Evolutionary conservation across 2,797 vertebrate genomes (phyloP).

Genomic region (Oreortyx pictus): DNA sequence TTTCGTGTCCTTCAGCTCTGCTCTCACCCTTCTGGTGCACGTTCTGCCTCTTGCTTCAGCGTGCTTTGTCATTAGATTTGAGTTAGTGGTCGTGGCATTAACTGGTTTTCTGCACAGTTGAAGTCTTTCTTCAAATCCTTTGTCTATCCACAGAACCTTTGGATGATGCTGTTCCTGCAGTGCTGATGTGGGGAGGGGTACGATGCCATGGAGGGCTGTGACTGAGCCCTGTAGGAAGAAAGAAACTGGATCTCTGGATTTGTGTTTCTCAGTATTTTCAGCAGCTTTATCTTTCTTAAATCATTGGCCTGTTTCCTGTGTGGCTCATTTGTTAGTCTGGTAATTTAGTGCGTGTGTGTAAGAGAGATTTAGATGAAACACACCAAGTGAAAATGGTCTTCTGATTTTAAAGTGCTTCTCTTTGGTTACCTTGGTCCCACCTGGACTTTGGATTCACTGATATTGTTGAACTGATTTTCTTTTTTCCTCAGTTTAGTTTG

Average conservation of each 20-base stretch:
- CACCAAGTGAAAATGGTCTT: not conserved
- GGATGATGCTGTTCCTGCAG: not conserved
- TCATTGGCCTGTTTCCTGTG: not conserved
- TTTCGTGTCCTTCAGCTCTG: not conserved
- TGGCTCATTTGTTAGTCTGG: not conserved
- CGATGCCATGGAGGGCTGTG: conserved; percentile 20
- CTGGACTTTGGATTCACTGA: not conserved
- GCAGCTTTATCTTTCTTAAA: not conserved
- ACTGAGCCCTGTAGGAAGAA: not conserved
- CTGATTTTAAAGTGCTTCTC: not conserved
- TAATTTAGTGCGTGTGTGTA: not conserved
- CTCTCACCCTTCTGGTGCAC: not conserved
- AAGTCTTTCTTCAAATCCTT: not conserved
- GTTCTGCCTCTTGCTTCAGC: not conserved
- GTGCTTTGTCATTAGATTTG: not conserved
- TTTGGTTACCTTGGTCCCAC: not conserved
- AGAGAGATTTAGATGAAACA: not conserved
- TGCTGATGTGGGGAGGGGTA: not conserved
- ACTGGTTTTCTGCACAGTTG: not conserved
- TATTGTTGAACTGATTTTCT: not conserved
- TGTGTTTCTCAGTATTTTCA: not conserved
- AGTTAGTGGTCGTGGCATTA: fast-evolving
- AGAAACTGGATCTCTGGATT: not conserved
- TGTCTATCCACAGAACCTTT: not conserved
- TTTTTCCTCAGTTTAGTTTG: not conserved